Conservation (phyloP, 2,888 invertebrate genomes). For the Rutpela maculata region DNA sequence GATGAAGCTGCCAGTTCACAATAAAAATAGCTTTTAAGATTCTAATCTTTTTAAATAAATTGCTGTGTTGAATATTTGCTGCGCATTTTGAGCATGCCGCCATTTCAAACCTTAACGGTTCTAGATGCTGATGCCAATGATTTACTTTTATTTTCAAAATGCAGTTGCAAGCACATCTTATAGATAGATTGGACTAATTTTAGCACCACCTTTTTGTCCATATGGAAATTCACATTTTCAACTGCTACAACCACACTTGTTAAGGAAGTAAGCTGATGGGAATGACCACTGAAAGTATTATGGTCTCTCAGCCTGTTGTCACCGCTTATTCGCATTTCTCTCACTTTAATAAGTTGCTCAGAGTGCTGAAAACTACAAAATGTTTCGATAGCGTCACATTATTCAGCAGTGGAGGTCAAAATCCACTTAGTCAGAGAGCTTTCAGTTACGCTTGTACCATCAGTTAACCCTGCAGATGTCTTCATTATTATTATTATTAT, state of each 20-base stretch:
- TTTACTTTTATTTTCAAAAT: neutral
- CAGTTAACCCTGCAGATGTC: too few relatives aligned
- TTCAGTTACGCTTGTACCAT: too few relatives aligned
- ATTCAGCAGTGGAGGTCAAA: neutral
- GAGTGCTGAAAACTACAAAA: conserved; percentile 24
- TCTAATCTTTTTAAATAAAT: conserved; percentile 7
- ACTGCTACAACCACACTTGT: neutral
- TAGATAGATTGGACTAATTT: neutral
- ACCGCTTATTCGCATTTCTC: conserved; percentile 11
- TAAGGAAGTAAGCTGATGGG: neutral
- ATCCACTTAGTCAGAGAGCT: too few relatives aligned
- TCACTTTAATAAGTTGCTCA: conserved; percentile 27
- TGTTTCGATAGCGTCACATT: conserved; percentile 15
- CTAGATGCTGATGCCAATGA: too few relatives aligned
- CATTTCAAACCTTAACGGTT: too few relatives aligned
- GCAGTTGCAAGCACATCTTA: neutral
- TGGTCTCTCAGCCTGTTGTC: neutral
- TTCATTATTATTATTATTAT: too few relatives aligned
- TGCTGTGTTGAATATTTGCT: conserved; percentile 4
- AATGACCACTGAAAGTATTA: neutral
- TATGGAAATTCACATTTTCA: neutral
- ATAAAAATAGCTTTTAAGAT: neutral
- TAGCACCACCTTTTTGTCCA: neutral
- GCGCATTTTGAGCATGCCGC: neutral
- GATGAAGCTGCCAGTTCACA: neutral